phyloP scores from a whole-genome alignment of 2,113 vertebrate species.

The Pachyramphus minor region DNA sequence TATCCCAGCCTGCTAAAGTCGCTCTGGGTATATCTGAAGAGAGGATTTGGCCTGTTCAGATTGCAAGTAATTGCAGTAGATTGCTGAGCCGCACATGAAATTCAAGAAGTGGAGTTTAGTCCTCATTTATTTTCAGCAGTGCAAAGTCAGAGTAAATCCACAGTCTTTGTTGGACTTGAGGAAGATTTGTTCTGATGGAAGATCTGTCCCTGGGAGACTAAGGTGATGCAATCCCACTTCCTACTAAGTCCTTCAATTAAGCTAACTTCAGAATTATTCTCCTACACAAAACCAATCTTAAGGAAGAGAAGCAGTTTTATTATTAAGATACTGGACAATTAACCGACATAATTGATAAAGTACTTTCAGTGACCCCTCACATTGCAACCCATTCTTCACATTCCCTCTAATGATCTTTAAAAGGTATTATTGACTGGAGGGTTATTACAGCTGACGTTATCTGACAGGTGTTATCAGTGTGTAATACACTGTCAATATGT shows the following conservation, averaged over 20 bases:
- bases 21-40: background rate
- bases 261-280: background rate
- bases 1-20: background rate
- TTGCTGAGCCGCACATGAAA: background rate
- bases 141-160: slow-evolving; percentile 56
- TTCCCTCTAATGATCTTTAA: slow-evolving; percentile 7
- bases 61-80: background rate
- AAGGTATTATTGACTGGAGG: slow-evolving; percentile 34
- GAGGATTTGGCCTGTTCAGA: background rate
- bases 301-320: background rate
- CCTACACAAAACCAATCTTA: background rate
- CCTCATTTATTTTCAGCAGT: slow-evolving; percentile 35
- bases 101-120: background rate
- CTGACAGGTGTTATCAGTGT: background rate
- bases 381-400: background rate
- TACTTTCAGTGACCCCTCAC: background rate
- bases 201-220: background rate
- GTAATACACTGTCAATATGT: background rate
- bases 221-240: background rate
- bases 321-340: background rate
- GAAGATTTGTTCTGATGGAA: background rate
- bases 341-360: background rate
- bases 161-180: background rate
- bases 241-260: background rate
- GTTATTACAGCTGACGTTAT: background rate